Percentiles rank a stretch among this genome's conserved stretches.
Conservation (phyloP, 2,797 vertebrate genomes). For the Enteromius trimaculatus region DNA sequence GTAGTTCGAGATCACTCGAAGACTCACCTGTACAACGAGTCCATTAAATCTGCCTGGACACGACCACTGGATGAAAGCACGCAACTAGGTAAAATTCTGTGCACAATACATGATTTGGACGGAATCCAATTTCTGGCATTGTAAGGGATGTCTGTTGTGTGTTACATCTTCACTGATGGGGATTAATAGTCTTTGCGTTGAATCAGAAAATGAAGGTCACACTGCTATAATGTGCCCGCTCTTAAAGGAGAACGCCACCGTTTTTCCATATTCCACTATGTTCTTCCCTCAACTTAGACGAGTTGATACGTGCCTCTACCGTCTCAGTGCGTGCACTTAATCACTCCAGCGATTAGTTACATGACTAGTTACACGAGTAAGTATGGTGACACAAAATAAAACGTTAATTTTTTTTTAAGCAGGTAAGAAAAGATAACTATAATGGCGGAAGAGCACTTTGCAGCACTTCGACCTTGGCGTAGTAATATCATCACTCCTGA, state of each 20-base stretch:
- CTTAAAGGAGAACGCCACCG: background rate
- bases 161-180: background rate
- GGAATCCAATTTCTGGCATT: background rate
- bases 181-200: background rate
- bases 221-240: background rate
- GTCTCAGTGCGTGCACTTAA: too few species aligned
- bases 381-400: too few species aligned
- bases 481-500: too few species aligned
- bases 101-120: background rate
- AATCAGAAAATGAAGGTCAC: background rate
- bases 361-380: too few species aligned
- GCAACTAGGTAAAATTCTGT: conserved; percentile 85
- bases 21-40: conserved; percentile 86
- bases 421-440: too few species aligned
- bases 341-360: too few species aligned
- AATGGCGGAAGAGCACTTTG: too few species aligned
- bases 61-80: conserved; percentile 88
- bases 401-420: too few species aligned
- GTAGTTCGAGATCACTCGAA: conserved; percentile 87
- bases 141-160: background rate
- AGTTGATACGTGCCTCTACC: too few species aligned
- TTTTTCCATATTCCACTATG: too few species aligned
- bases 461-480: too few species aligned
- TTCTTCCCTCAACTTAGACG: too few species aligned
- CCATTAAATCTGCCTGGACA: conserved; percentile 84